phyloP scores from a whole-genome alignment of 1,140 invertebrate species.

The Sesamia nonagrioides region DNA sequence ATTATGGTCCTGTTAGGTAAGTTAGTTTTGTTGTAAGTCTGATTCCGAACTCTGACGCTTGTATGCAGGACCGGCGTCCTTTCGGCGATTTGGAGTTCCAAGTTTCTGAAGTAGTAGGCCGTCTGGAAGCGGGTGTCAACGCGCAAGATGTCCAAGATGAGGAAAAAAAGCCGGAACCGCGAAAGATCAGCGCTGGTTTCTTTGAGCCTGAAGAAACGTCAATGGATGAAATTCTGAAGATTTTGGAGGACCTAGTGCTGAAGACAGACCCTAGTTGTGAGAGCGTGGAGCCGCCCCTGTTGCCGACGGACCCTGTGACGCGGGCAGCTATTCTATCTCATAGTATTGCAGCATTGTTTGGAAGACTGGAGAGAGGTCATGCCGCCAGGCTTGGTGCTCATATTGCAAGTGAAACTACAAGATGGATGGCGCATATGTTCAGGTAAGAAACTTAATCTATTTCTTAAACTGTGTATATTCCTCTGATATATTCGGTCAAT shows the following conservation, averaged over 20 bases:
- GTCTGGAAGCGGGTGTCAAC: slow-evolving; percentile 89
- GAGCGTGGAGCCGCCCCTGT: slow-evolving; percentile 74
- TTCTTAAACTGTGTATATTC: background rate
- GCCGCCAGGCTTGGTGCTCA: slow-evolving; percentile 91
- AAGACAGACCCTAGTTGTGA: slow-evolving; percentile 82
- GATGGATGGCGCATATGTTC: slow-evolving; percentile 94
- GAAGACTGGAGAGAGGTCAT: slow-evolving; percentile 90
- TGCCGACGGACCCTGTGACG: slow-evolving; percentile 86
- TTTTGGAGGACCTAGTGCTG: slow-evolving; percentile 78
- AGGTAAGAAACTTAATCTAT: slow-evolving; percentile 85
- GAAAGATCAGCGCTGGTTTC: slow-evolving; percentile 80
- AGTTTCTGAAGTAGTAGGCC: slow-evolving; percentile 90
- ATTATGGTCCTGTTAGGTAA: slow-evolving; percentile 22
- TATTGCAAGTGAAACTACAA: slow-evolving; percentile 92
- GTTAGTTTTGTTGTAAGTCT: slow-evolving; percentile 31
- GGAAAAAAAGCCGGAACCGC: slow-evolving; percentile 72
- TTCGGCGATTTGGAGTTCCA: slow-evolving; percentile 90
- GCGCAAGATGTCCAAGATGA: slow-evolving; percentile 75
- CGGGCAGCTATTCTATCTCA: slow-evolving; percentile 92
- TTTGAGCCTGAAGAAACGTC: slow-evolving; percentile 82
- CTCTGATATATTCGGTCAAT: too few relatives aligned
- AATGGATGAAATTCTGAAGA: slow-evolving; percentile 83
- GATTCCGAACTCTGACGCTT: slow-evolving; percentile 54
- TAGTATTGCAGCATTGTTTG: slow-evolving; percentile 92
- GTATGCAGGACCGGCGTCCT: slow-evolving; percentile 80